Base-by-base conservation (phyloP, 2,888 invertebrate species). In the Pterobdella sp. region DNA sequence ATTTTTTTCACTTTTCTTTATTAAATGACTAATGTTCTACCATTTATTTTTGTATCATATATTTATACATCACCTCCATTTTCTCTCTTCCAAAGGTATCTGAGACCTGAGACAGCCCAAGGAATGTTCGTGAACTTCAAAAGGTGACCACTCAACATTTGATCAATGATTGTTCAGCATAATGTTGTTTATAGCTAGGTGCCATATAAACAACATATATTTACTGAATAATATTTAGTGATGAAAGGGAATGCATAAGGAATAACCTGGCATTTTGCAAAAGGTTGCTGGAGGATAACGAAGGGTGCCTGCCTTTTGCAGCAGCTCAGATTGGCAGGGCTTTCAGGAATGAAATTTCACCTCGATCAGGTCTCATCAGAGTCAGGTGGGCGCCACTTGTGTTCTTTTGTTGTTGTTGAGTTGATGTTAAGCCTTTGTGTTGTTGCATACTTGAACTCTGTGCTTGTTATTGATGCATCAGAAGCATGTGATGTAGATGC, bases 71-170 rank as follows among this genome's bases (percentile, higher is more conserved):
- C 36, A 22, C 26, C 14, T 64, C 26, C 31, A 10, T 7, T 32
- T 32, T 4, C 14, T 63, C 56, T 29, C 42, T 67, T 37, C 76
- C 78, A 69, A 79, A 88, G 90, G 26, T 98, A 91, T 82, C 87
- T 99, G 32, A 88, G 98, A 75, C 98, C 98, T 32, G 98, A 99
- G 86, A 99, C 98, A 22, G 98, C 98, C 0, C 98, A 99, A 84
- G 98, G 98, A 35, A 99, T 99, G 78, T 99, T 99, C 85, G 97
- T 99, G 0, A 99, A 99, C 85, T 99, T 99, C 84, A 98, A 98
- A 84, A 88, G 98, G 22, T 87, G n/a, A n/a, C n/a, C n/a, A n/a
- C n/a, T n/a, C n/a, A n/a, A n/a, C n/a, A n/a, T n/a, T n/a, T n/a
- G n/a, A n/a, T n/a, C n/a, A n/a, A n/a, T n/a, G n/a, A n/a, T n/a